These are phyloP conservation scores for Platypus cylindrus DNA, from an alignment of 2,888 invertebrate genomes.

Conservation along the genomic window DNA sequence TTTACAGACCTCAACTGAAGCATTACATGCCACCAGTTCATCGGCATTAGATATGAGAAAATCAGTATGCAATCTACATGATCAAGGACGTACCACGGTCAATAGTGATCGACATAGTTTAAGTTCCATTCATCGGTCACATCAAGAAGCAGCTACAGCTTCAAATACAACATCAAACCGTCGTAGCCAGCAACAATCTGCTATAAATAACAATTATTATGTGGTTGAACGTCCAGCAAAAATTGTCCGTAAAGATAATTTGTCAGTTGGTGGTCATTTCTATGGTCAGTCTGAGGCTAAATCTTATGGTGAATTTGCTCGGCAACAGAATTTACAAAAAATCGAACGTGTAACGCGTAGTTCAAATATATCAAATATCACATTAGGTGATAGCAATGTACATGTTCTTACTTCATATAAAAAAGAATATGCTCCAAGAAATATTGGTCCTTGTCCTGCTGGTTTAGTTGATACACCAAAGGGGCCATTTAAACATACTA, in stretches of 20 bases:
- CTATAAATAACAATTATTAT: slow-evolving; percentile 28
- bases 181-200: slow-evolving; percentile 39
- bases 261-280: slow-evolving; percentile 59
- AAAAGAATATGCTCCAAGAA: slow-evolving; percentile 61
- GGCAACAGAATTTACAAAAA: slow-evolving; percentile 36
- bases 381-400: slow-evolving; percentile 52
- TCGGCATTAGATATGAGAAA: slow-evolving; percentile 69
- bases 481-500: slow-evolving; percentile 70
- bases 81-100: slow-evolving; percentile 55
- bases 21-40: slow-evolving; percentile 56
- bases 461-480: slow-evolving; percentile 60
- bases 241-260: slow-evolving; percentile 50
- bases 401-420: slow-evolving; percentile 57
- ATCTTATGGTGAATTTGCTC: slow-evolving; percentile 55
- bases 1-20: slow-evolving; percentile 53
- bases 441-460: slow-evolving; percentile 67
- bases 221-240: slow-evolving; percentile 49
- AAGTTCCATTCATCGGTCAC: slow-evolving; percentile 65
- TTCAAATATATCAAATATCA: slow-evolving; percentile 63
- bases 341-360: slow-evolving; percentile 48
- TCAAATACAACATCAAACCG: slow-evolving; percentile 39
- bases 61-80: slow-evolving; percentile 67
- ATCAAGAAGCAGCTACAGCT: slow-evolving; percentile 38
- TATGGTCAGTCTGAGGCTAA: slow-evolving; percentile 61
- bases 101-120: slow-evolving; percentile 63